Percentiles rank a stretch among this genome's conserved stretches.
phyloP scores from a whole-genome alignment of 2,888 invertebrate genomes.

The Diaphora mendica region DNA sequence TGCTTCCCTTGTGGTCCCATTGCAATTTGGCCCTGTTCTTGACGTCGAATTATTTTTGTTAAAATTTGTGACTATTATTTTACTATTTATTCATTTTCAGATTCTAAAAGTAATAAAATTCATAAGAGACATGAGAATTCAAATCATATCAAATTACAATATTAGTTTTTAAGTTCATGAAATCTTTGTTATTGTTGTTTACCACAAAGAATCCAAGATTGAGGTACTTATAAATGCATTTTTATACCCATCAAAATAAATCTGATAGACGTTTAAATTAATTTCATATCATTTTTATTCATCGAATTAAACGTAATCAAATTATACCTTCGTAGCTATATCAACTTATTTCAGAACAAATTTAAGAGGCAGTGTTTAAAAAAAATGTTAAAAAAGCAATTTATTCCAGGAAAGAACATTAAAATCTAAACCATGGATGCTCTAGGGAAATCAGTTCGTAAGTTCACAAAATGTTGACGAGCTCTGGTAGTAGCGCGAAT shows the following conservation, averaged over 20 bases:
- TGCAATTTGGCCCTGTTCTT: too few relatives aligned
- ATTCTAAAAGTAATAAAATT: not conserved
- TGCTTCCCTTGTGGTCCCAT: too few relatives aligned
- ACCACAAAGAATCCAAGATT: accelerated
- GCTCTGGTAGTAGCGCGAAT: slow-evolving; percentile 34
- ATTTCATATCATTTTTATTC: not conserved
- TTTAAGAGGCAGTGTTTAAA: slow-evolving; percentile 34
- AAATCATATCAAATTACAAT: not conserved
- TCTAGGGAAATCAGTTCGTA: slow-evolving; percentile 69
- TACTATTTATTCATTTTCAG: not conserved
- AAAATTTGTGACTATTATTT: too few relatives aligned
- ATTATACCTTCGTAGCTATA: not conserved
- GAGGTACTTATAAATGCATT: not conserved
- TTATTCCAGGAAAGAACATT: slow-evolving; percentile 65
- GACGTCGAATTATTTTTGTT: too few relatives aligned
- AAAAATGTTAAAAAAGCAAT: slow-evolving; percentile 54
- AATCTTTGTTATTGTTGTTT: not conserved
- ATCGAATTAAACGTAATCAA: not conserved
- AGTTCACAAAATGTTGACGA: slow-evolving; percentile 63
- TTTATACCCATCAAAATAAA: not conserved
- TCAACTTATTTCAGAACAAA: not conserved
- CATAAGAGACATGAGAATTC: not conserved
- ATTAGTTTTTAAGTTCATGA: not conserved
- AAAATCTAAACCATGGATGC: slow-evolving; percentile 63
- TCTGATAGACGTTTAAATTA: not conserved